These are phyloP conservation scores for Acanthococcus lagerstroemiae DNA, from an alignment of 2,888 invertebrate species.

Conservation along the genomic window DNA sequence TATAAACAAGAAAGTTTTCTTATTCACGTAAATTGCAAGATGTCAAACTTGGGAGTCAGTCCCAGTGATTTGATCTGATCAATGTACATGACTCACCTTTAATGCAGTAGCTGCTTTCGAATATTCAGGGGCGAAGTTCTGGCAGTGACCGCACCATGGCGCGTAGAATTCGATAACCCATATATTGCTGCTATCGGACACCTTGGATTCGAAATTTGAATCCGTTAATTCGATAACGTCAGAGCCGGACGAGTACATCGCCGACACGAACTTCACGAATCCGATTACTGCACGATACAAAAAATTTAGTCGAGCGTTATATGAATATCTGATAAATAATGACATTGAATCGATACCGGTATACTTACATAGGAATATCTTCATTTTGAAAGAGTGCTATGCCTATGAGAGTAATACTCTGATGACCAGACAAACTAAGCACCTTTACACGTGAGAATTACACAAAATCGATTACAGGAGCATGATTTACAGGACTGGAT, in stretches of 20 bases:
- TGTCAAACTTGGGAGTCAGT: neutral
- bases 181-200: conserved; percentile 69
- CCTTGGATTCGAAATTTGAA: conserved; percentile 73
- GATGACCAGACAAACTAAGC: too few species aligned
- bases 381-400: too few species aligned
- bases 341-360: too few species aligned
- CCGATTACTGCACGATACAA: too few species aligned
- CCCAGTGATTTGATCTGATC: neutral
- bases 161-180: conserved; percentile 97
- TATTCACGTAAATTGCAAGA: neutral
- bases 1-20: conserved; percentile 30
- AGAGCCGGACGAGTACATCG: conserved; percentile 48
- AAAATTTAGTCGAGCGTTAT: too few species aligned
- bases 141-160: conserved; percentile 92
- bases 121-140: conserved; percentile 83
- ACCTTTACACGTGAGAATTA: too few species aligned
- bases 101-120: conserved; percentile 84
- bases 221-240: conserved; percentile 80
- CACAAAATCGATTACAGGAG: too few species aligned
- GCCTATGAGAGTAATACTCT: too few species aligned
- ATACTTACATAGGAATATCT: too few species aligned
- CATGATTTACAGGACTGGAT: too few species aligned
- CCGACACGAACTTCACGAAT: neutral
- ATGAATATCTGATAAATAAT: too few species aligned
- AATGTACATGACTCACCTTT: conserved; percentile 52